Evolutionary conservation across 2,113 vertebrate species (phyloP).

Genomic region (Myotis brandtii): DNA sequence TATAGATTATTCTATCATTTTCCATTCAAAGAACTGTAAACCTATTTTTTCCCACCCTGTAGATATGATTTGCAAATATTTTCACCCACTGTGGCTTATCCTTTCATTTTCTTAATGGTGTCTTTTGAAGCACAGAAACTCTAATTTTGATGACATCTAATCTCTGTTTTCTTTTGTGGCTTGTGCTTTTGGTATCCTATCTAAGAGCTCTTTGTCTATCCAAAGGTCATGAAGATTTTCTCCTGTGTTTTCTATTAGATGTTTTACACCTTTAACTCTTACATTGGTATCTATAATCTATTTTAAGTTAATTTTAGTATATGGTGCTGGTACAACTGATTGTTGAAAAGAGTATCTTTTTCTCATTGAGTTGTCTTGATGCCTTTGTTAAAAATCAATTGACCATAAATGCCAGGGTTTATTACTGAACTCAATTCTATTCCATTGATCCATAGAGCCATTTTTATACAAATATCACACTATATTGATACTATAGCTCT

Average conservation of each 20-base stretch:
- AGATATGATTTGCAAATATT: not conserved
- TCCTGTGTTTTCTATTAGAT: not conserved
- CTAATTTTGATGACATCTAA: not conserved
- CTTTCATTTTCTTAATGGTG: not conserved
- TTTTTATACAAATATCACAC: not conserved
- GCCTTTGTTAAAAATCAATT: constrained; percentile 34
- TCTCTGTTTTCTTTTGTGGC: not conserved
- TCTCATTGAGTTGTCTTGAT: not conserved
- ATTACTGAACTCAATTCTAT: constrained; percentile 44
- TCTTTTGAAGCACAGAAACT: not conserved
- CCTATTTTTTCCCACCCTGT: not conserved
- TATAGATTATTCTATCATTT: not conserved
- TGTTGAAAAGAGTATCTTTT: constrained; percentile 25
- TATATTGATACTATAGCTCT: not conserved
- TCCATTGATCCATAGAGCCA: not conserved
- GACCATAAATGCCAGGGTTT: not conserved
- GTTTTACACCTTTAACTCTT: constrained; percentile 1
- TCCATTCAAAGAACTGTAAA: not conserved
- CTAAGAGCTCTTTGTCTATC: constrained; percentile 7
- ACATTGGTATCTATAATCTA: not conserved
- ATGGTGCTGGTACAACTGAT: not conserved
- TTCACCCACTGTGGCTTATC: not conserved
- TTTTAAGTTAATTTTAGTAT: not conserved
- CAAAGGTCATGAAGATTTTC: not conserved
- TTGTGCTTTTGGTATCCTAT: not conserved